Base-by-base conservation (phyloP, 2,113 vertebrate species). In the Parus major region DNA sequence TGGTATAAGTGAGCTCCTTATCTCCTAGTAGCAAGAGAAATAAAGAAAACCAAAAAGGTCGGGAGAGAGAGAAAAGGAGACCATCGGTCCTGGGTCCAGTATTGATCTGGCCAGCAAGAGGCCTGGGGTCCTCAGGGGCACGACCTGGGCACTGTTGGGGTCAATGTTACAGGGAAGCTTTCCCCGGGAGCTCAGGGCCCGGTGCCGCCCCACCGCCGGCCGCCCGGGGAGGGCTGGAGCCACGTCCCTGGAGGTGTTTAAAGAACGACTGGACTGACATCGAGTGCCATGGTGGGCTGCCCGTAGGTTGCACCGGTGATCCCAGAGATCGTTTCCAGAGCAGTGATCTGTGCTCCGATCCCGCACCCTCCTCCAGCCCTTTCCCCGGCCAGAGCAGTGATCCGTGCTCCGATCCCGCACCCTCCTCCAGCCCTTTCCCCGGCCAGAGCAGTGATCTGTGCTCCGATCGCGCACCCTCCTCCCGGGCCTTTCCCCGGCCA, bases 121-220 rank as follows among this genome's bases (percentile, higher is more conserved):
- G 10, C 53, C 27, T 1, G 0, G 16, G 36, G 7, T 44, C 7
- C 27, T 33, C 39, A 46, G 33, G 46, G n/a, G 15, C 39, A 53
- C 55, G 1, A 12, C 23, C 53, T 36, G 33, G 22, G 46, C 64
- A 29, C 24, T 41, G 23, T 19, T 55, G 8, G 33, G 33, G 18
- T 22, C 6, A 7, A 28, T 61, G 46, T 46, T 5, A 24, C 0
- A 7, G 39, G 20, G 11, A 7, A 69, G 18, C 28, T 69, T 46
- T 53, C 12, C 22, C 18, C 4, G 1, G 31, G 13, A 44, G 31
- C 44, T 52, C 44, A 59, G 61, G 52, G 14, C 31, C 18, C 3
- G 1, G 4, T 14, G 64, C 64, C 1, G 1, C 8, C 35, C 8
- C 71, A 25, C 5, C 1, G 1, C 29, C 2, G 6, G 11, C 24